These are phyloP conservation scores for Orchesella cincta DNA, from an alignment of 1,140 invertebrate genomes.

Conservation along the genomic window DNA sequence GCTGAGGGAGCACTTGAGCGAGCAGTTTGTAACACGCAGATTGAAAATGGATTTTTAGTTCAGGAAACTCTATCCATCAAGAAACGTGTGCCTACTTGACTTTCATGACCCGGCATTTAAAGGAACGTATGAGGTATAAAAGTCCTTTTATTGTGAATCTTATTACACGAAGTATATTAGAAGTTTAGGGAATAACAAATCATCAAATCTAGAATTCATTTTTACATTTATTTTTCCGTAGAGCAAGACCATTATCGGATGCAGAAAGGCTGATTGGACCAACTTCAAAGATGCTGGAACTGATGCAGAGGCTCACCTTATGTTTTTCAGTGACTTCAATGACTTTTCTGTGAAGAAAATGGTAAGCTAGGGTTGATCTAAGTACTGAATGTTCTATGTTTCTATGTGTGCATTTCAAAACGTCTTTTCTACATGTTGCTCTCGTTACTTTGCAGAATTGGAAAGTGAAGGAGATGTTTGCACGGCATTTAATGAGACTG, in stretches of 20 bases:
- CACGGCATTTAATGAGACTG: constrained; percentile 80
- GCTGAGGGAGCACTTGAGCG: constrained; percentile 75
- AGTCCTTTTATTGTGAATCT: no score
- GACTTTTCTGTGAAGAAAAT: constrained; percentile 58
- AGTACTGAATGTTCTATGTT: no score
- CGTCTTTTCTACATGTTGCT: constrained; percentile 21
- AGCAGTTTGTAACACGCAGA: constrained; percentile 79
- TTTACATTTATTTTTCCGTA: constrained; percentile 60
- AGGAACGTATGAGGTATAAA: constrained; percentile 69
- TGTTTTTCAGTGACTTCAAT: constrained; percentile 61
- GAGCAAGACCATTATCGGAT: constrained; percentile 66
- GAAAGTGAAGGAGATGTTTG: constrained; percentile 82
- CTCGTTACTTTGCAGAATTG: constrained; percentile 62
- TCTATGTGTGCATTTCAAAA: background rate
- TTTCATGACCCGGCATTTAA: constrained; percentile 71
- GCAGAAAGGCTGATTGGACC: constrained; percentile 60
- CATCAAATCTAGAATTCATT: no score
- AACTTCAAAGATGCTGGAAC: constrained; percentile 49
- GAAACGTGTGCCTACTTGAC: constrained; percentile 78
- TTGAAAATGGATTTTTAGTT: constrained; percentile 79
- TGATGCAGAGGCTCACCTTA: constrained; percentile 52
- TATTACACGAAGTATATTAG: no score
- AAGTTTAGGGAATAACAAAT: no score
- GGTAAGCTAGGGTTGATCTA: no score
- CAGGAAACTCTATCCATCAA: constrained; percentile 73